Evolutionary conservation across 1,140 invertebrate species (phyloP).

Genomic region (Bombus pascuorum): DNA sequence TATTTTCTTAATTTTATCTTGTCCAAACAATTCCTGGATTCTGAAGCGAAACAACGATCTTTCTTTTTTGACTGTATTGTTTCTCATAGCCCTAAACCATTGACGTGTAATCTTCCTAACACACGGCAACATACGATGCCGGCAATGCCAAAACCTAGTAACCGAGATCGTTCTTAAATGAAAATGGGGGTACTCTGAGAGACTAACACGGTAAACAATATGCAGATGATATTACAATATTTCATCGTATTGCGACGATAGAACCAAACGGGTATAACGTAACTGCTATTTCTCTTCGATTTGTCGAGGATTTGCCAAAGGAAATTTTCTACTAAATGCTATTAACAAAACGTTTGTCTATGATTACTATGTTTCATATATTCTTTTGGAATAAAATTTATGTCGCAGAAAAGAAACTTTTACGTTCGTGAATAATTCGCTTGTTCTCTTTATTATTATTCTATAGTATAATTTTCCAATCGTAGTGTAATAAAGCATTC

Average conservation of each 20-base stretch:
- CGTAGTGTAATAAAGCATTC: constrained; percentile 15
- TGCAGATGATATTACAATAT: constrained; percentile 30
- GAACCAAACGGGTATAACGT: neutral
- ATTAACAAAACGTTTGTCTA: neutral
- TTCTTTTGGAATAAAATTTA: neutral
- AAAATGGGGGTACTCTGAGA: constrained; percentile 22
- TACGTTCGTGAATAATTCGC: neutral
- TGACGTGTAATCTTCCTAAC: constrained; percentile 58
- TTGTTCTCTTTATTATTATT: neutral
- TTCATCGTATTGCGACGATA: constrained; percentile 21
- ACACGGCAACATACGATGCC: constrained; percentile 50
- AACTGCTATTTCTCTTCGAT: constrained; percentile 3
- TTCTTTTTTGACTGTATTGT: constrained; percentile 53
- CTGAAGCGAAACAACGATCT: neutral
- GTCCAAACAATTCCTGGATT: neutral
- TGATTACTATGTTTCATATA: neutral
- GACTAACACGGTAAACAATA: constrained; percentile 18
- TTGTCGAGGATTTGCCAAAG: neutral
- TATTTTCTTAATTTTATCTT: constrained; percentile 29
- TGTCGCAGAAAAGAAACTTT: neutral
- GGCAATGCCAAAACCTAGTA: constrained; percentile 47
- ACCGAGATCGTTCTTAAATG: constrained; percentile 54
- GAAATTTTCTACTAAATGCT: neutral
- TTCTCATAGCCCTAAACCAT: constrained; percentile 61
- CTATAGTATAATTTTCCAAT: too few species aligned